Conservation (phyloP, 2,888 invertebrate species). For the Epinotia ramella region DNA sequence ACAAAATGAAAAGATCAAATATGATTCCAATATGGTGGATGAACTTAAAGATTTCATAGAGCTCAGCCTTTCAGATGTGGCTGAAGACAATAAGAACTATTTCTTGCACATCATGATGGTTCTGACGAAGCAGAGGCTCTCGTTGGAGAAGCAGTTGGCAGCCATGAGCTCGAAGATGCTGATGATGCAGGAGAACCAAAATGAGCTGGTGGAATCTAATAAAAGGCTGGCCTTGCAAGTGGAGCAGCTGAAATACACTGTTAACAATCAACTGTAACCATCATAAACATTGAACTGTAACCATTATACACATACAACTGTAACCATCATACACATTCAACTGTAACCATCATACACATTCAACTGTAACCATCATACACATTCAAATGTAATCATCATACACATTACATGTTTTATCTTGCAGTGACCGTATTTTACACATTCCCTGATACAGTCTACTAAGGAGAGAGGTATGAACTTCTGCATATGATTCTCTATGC, state of each 20-base stretch:
- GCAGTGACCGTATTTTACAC: background rate
- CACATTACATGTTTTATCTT: background rate
- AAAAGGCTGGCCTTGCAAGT: constrained; percentile 78
- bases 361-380: too few species aligned
- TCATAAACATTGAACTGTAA: background rate
- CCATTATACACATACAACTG: too few species aligned
- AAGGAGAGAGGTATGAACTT: background rate
- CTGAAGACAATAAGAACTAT: constrained; percentile 76
- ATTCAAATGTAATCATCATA: too few species aligned
- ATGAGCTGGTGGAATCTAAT: constrained; percentile 78
- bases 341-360: too few species aligned
- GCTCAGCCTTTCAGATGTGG: constrained; percentile 69
- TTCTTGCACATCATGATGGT: constrained; percentile 81
- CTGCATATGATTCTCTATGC: too few species aligned
- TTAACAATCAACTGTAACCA: constrained; percentile 26
- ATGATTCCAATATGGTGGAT: constrained; percentile 64
- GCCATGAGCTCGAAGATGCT: constrained; percentile 70
- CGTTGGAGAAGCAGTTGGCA: constrained; percentile 74
- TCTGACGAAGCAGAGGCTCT: constrained; percentile 78
- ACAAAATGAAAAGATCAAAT: constrained; percentile 46
- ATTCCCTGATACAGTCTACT: background rate
- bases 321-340: too few species aligned
- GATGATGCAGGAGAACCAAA: constrained; percentile 70
- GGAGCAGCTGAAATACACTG: constrained; percentile 70
- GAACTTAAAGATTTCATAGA: constrained; percentile 79